Base-by-base conservation (phyloP, 2,888 invertebrate species). In the Kryphioiulus occultus region DNA sequence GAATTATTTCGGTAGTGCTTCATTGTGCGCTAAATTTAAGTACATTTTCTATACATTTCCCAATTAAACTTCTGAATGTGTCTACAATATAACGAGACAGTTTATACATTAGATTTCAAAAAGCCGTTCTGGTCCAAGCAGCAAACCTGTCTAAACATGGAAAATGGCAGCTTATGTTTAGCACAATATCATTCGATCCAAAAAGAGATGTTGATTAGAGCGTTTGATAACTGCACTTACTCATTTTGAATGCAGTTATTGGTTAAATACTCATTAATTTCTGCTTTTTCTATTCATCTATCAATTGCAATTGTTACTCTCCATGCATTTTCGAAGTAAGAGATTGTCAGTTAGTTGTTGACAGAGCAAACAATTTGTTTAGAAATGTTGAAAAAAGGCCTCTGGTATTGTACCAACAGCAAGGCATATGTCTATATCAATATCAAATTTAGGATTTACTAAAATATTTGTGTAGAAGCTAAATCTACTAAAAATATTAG, bases 191-290 rank as follows among this genome's bases (percentile, higher is more conserved):
- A 42, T 85, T 85, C 42, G 26, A 68, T 68, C 68, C 26, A 68
- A 26, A 68, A 68, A 68, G 68, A 1, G 26, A 26, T 68, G 68
- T 26, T 68, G n/a, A 26, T 68, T 12, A 12, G 26, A 68, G 26
- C 26, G 68, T 68, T 68, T 68, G 68, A 68, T 68, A 68, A 68
- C n/a, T 68, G n/a, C n/a, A n/a, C 68, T 26, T 68, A 26, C 68
- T 68, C 68, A 68, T 68, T 68, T 68, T n/a, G 3, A 68, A 68
- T 68, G 26, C 26, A 1, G 26, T 68, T 68, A 68, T 68, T 26
- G 68, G 68, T 68, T 68, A 12, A 68, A 68, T 68, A 68, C 68
- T 68, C 68, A 68, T 68, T 68, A 68, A 68, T 68, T 68, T 68
- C 68, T 68, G 68, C 68, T 26, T 26, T 68, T 68, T 68, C 68